phyloP scores from a whole-genome alignment of 1,140 invertebrate genomes.

The Pteromalus puparum region DNA sequence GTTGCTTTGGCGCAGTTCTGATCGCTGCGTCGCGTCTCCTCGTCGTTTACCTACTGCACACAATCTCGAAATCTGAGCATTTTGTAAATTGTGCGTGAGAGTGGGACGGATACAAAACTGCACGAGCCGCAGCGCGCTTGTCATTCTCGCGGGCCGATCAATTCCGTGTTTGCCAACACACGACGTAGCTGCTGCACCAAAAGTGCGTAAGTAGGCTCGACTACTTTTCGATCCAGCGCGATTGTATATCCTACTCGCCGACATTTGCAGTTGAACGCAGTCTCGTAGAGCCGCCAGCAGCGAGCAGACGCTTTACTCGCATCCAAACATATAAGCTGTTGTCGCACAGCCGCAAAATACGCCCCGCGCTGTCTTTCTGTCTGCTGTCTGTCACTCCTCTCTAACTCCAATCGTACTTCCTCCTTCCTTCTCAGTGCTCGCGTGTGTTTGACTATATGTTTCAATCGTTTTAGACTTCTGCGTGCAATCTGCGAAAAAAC shows the following conservation, averaged over 20 bases:
- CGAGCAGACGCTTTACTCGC: neutral
- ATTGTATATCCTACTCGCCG: neutral
- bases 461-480: neutral
- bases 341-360: neutral
- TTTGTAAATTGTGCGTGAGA: too few species aligned
- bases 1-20: slow-evolving; percentile 1
- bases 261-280: neutral
- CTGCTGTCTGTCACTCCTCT: neutral
- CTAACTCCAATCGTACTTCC: neutral
- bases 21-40: neutral
- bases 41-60: neutral
- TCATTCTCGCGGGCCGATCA: neutral
- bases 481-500: neutral
- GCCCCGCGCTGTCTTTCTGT: neutral
- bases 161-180: neutral
- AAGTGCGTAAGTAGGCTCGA: neutral
- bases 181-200: neutral
- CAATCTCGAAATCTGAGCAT: neutral
- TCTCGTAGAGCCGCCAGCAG: too few species aligned
- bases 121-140: neutral
- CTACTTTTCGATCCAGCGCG: neutral
- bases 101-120: neutral
- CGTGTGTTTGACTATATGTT: too few species aligned
- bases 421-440: neutral
- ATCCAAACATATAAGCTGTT: neutral